Conservation (phyloP, 2,888 invertebrate genomes). For the Sesamia inferens region DNA sequence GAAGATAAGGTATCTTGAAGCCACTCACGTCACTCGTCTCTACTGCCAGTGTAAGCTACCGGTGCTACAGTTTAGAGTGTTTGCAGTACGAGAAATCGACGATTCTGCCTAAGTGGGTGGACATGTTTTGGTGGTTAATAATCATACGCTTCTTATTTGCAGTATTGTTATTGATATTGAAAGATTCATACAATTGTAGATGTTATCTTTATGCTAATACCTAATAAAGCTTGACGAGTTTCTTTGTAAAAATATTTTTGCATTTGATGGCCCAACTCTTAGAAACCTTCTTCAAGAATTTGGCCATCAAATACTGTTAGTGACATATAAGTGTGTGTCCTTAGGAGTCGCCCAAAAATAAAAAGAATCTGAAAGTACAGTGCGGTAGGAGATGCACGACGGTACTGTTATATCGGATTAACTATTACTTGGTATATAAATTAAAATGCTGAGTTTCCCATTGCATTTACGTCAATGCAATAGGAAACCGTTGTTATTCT, state of each 20-base stretch:
- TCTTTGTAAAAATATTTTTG: neutral
- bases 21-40: constrained; percentile 61
- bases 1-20: constrained; percentile 71
- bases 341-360: neutral
- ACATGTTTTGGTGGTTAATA: constrained; percentile 8
- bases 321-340: too few species aligned
- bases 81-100: constrained; percentile 29
- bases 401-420: too few species aligned
- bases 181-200: neutral
- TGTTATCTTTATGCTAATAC: neutral
- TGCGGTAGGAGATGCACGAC: too few species aligned
- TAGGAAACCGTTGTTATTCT: too few species aligned
- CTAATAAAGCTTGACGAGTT: neutral
- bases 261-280: neutral
- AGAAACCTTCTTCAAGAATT: too few species aligned
- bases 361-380: neutral
- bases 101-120: constrained; percentile 6
- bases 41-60: constrained; percentile 42
- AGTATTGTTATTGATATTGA: neutral
- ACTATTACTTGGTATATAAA: too few species aligned
- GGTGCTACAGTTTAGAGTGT: constrained; percentile 42
- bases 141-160: neutral
- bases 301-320: too few species aligned
- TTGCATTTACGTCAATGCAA: too few species aligned
- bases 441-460: too few species aligned